These are phyloP conservation scores for Macaria liturata DNA, from an alignment of 2,888 invertebrate genomes.

Conservation along the genomic window DNA sequence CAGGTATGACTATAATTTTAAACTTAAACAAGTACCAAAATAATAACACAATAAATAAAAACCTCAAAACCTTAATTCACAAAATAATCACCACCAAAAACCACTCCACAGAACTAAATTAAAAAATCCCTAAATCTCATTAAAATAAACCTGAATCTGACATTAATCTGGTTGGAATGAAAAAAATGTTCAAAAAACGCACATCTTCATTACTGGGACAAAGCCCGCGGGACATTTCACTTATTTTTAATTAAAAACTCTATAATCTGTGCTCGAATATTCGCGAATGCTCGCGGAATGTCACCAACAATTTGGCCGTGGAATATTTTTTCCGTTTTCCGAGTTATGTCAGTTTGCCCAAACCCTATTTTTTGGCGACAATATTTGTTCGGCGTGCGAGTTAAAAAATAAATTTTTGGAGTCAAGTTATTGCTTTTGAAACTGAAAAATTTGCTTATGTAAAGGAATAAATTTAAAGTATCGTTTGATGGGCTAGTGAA, in stretches of 20 bases:
- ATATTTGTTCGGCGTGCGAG: constrained; percentile 4
- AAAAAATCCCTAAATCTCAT: constrained; percentile 36
- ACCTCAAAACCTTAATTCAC: too few species aligned
- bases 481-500: too few species aligned
- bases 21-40: too few species aligned
- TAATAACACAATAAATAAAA: too few species aligned
- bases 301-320: constrained; percentile 23
- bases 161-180: constrained; percentile 38
- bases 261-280: constrained; percentile 26
- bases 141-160: constrained; percentile 40
- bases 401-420: neutral
- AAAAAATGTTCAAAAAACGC: constrained; percentile 10
- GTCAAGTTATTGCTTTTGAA: too few species aligned
- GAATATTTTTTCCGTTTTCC: constrained; percentile 15
- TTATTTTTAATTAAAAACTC: constrained; percentile 50
- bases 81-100: too few species aligned
- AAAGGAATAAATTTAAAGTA: too few species aligned
- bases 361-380: constrained; percentile 27
- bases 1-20: too few species aligned
- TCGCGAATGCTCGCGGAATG: constrained; percentile 25
- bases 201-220: constrained; percentile 40
- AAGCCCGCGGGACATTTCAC: constrained; percentile 35
- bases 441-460: too few species aligned
- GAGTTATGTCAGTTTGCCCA: constrained; percentile 19
- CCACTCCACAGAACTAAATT: constrained; percentile 19